Evolutionary conservation across 1,140 invertebrate species (phyloP).

Genomic region (Drosophila bipectinata): DNA sequence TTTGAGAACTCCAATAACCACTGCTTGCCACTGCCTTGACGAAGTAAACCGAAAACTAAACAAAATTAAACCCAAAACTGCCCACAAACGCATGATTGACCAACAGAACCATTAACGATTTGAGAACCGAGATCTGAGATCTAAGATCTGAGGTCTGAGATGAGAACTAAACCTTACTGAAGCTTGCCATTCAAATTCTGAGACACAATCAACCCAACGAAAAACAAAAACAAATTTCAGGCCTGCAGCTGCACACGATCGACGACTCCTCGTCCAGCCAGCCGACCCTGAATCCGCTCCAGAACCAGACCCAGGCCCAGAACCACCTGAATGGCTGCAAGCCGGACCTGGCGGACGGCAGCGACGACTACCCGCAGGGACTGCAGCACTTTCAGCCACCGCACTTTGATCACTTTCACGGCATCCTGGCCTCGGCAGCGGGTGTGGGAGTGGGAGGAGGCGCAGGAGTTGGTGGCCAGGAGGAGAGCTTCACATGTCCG

Average conservation of each 20-base stretch:
- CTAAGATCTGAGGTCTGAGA: no score
- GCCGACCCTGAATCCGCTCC: constrained; percentile 14
- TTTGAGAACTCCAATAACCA: constrained; percentile 58
- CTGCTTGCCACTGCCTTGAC: constrained; percentile 74
- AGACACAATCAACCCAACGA: constrained; percentile 57
- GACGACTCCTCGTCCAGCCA: constrained; percentile 54
- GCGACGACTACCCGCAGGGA: constrained; percentile 39
- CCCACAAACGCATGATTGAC: constrained; percentile 50
- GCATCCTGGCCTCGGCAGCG: constrained; percentile 24
- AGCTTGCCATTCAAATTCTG: not conserved
- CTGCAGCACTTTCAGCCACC: constrained; percentile 52
- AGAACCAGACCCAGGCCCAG: constrained; percentile 42
- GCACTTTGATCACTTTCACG: constrained; percentile 66
- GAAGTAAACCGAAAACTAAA: constrained; percentile 19
- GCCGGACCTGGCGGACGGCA: constrained; percentile 44
- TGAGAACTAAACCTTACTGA: no score
- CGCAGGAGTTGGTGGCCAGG: constrained; percentile 22
- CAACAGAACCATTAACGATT: constrained; percentile 25
- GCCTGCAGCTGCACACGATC: constrained; percentile 51
- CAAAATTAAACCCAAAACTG: constrained; percentile 13
- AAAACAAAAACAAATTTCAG: constrained; percentile 82
- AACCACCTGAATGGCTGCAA: constrained; percentile 51
- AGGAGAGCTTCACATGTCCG: constrained; percentile 85
- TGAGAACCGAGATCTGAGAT: no score
- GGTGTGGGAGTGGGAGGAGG: constrained; percentile 6